phyloP scores from a whole-genome alignment of 2,888 invertebrate species.

The Noctua janthe region DNA sequence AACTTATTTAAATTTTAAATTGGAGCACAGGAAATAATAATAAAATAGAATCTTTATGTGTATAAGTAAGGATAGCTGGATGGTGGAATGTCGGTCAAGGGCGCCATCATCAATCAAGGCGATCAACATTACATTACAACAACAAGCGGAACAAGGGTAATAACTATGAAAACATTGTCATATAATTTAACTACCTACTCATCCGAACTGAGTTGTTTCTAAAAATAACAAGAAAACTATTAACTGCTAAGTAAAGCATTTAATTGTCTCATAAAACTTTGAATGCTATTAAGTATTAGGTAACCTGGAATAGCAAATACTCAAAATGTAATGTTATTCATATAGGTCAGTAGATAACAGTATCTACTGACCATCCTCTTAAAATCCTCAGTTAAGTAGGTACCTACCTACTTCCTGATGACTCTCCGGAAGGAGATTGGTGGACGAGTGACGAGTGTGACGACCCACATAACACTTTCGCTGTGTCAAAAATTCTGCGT shows the following conservation, averaged over 20 bases:
- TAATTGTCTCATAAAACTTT: conserved; percentile 4
- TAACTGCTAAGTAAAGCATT: background rate
- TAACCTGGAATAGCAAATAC: background rate
- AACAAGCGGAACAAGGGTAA: conserved; percentile 54
- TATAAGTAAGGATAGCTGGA: conserved; percentile 59
- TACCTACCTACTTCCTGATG: background rate
- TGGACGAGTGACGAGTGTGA: background rate
- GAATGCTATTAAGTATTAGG: background rate
- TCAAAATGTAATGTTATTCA: background rate
- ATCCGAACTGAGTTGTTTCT: conserved; percentile 36
- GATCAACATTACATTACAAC: conserved; percentile 53
- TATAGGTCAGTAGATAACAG: background rate
- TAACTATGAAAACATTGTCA: conserved; percentile 51
- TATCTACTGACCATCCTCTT: background rate
- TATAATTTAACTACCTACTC: conserved; percentile 52
- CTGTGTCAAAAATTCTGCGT: conserved; percentile 14
- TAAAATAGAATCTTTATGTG: conserved; percentile 50
- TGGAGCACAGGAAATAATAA: conserved; percentile 41
- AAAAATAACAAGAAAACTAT: conserved; percentile 18
- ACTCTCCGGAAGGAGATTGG: background rate
- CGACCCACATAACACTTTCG: conserved; percentile 20
- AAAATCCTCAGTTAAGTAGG: background rate
- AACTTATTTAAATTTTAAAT: conserved; percentile 56
- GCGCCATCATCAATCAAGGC: conserved; percentile 59
- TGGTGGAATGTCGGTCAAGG: conserved; percentile 64